phyloP scores from a whole-genome alignment of 2,113 vertebrate species.

The Tyto alba region DNA sequence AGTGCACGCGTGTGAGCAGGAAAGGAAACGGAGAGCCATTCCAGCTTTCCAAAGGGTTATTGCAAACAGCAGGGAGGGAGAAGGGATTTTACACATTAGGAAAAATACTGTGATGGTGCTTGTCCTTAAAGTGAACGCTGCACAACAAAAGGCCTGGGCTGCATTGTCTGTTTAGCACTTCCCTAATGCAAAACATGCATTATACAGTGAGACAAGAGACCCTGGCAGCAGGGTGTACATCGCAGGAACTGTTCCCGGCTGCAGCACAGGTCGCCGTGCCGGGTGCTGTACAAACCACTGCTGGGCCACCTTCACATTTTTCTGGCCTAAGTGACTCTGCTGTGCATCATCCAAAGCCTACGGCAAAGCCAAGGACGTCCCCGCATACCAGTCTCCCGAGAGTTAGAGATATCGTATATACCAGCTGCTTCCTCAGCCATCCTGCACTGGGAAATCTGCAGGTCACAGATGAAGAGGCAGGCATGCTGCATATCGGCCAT shows the following conservation, averaged over 20 bases:
- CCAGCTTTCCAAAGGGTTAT: constrained; percentile 38
- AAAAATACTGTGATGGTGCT: background rate
- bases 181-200: accelerated
- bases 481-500: background rate
- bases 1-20: background rate
- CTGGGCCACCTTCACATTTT: background rate
- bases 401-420: background rate
- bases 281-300: background rate
- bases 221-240: background rate
- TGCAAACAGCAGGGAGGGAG: constrained; percentile 25
- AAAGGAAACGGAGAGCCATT: background rate
- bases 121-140: constrained; percentile 16
- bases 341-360: background rate
- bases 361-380: background rate
- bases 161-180: background rate
- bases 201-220: accelerated
- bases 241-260: accelerated
- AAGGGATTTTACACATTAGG: constrained; percentile 36
- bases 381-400: background rate
- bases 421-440: constrained; percentile 9
- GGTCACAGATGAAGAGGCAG: constrained; percentile 18
- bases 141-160: background rate
- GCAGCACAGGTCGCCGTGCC: background rate
- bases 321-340: background rate
- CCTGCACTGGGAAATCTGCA: background rate